These are phyloP conservation scores for Tridacna crocea DNA, from an alignment of 2,888 invertebrate genomes.

Conservation along the genomic window DNA sequence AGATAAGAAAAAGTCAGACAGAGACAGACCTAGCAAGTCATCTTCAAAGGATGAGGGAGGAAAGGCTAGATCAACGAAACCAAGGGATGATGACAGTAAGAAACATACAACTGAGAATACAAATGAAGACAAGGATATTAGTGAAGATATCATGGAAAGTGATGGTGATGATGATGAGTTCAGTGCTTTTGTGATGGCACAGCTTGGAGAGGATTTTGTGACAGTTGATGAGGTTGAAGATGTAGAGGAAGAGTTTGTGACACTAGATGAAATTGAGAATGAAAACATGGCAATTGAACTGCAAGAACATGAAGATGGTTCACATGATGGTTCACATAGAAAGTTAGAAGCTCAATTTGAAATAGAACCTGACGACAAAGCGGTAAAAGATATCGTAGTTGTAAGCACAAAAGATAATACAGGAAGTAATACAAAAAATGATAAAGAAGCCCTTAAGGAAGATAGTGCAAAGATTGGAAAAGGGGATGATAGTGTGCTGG, in stretches of 20 bases:
- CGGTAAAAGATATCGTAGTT: background rate
- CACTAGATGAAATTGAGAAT: constrained; percentile 12
- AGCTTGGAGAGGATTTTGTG: constrained; percentile 40
- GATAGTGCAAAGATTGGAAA: background rate
- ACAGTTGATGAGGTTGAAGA: constrained; percentile 37
- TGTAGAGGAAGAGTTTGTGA: constrained; percentile 32
- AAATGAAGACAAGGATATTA: background rate
- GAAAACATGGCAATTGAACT: background rate
- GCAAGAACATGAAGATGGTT: background rate
- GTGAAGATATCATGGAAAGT: background rate
- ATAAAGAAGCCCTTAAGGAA: background rate
- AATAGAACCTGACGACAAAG: background rate
- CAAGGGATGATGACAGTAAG: background rate
- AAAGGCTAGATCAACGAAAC: background rate
- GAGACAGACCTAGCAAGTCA: background rate
- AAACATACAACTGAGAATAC: background rate
- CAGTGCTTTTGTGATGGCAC: constrained; percentile 31
- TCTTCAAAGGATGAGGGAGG: background rate
- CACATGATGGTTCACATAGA: background rate
- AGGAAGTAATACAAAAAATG: background rate
- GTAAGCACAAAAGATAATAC: background rate
- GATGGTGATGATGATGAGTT: constrained; percentile 16
- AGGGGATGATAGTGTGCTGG: too few relatives aligned
- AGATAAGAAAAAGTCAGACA: background rate
- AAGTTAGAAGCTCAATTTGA: background rate